These are phyloP conservation scores for Zosterops borbonicus DNA, from an alignment of 2,113 vertebrate genomes.

Conservation along the genomic window DNA sequence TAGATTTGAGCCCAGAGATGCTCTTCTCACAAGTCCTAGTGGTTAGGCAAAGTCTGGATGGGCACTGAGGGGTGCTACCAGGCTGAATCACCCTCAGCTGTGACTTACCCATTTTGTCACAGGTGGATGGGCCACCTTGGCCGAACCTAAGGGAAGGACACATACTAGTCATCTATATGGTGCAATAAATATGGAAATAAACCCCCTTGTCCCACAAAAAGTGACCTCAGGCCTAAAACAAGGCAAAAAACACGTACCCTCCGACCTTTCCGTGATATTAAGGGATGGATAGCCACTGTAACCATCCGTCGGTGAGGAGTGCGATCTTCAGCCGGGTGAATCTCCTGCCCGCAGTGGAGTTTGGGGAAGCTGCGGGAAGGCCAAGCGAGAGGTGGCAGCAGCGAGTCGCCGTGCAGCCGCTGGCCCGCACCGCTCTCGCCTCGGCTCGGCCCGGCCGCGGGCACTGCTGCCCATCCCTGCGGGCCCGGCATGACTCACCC, in stretches of 20 bases:
- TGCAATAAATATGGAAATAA: not conserved
- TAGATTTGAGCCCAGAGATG: not conserved
- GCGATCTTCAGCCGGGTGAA: not conserved
- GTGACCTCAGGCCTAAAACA: not conserved
- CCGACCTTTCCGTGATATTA: not conserved
- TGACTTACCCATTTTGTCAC: not conserved
- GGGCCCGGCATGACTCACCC: rapidly evolving
- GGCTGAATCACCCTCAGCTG: not conserved
- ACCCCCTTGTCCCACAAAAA: rapidly evolving
- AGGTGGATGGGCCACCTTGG: not conserved
- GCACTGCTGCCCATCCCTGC: not conserved
- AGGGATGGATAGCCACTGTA: too few relatives aligned
- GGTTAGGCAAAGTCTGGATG: not conserved
- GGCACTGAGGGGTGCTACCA: not conserved
- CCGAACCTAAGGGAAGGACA: not conserved
- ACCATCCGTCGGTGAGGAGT: too few relatives aligned
- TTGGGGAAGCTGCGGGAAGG: not conserved
- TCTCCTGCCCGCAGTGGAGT: rapidly evolving
- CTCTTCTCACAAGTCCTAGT: not conserved
- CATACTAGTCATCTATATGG: too few relatives aligned
- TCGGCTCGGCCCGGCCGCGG: not conserved
- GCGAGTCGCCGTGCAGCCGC: conserved; percentile 53
- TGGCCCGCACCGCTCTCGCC: not conserved
- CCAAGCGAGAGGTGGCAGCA: conserved; percentile 78
- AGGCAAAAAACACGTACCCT: not conserved